Base-by-base conservation (phyloP, 1,140 invertebrate species). In the Araneus ventricosus region DNA sequence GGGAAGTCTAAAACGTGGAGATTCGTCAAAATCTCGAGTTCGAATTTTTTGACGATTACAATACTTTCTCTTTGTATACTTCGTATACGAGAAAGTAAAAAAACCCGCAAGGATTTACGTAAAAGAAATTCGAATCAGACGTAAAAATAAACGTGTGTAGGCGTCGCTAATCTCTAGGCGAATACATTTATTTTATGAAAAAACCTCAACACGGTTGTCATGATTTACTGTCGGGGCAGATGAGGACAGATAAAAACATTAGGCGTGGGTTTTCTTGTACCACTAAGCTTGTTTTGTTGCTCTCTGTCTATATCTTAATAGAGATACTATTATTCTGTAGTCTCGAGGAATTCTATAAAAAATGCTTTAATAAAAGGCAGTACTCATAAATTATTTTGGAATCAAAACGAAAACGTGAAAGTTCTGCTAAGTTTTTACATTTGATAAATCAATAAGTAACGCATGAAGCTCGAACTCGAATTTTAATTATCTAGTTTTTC, bases 141-240 rank as follows among this genome's bases (percentile, higher is more conserved):
- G 2, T 63, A n/a, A n/a, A 34, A 37, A 79, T 17, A 79, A 79
- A 79, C 1, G 24, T 8, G 80, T n/a, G 80, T 45, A 39, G 39
- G 80, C 22, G 22, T 45, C 41, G 22, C n/a, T 82, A 82, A 82
- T 82, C 80, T 82, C 24, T 45, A 41, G 4, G 5, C 27, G n/a
- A 52, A 24, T 82, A 27, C 27, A 52, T 52, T 82, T 82, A 82
- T 82, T 82, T 41, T 39, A 82, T 82, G 41, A 82, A 82, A 82
- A 82, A 82, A 52, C 70, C 27, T 82, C 70, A 79, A 79, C 70
- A 20, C 20, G 27, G 34, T 34, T 52, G 45, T 79, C 80, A 45
- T 82, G 80, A 82, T 82, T 82, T 82, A 82, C 80, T 14, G 80
- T 45, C 14, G 4, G 70, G n/a, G 17, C 17, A 75, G 70, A 75